Percentiles rank a stretch among this genome's conserved stretches.
Conservation (phyloP, 1,140 invertebrate species). For the Berghia stephanieae region DNA sequence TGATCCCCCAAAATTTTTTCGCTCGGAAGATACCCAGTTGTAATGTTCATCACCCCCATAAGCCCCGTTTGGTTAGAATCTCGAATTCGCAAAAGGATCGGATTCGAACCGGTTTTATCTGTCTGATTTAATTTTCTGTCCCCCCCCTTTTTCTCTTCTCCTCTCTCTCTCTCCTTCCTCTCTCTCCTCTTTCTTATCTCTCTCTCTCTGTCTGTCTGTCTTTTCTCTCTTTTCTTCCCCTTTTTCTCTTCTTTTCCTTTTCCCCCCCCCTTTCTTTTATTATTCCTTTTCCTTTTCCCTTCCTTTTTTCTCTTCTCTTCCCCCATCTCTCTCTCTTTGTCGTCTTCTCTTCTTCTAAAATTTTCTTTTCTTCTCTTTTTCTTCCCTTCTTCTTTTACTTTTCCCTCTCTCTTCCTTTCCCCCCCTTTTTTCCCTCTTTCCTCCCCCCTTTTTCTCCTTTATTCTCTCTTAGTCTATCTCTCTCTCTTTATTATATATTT, state of each 20-base stretch:
- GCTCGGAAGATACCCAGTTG: too few relatives aligned
- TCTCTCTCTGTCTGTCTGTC: conserved; percentile 9
- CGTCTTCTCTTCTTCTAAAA: neutral
- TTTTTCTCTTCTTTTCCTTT: neutral
- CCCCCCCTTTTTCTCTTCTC: neutral
- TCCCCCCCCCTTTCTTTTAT: neutral
- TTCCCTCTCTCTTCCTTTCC: neutral
- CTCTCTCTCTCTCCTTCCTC: neutral
- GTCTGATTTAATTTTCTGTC: neutral
- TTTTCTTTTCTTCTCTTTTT: conserved; percentile 17
- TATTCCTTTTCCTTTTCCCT: conserved; percentile 17
- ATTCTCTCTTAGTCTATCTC: neutral
- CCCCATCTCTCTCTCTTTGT: conserved; percentile 11
- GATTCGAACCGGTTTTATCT: too few relatives aligned
- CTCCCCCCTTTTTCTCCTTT: too few relatives aligned
- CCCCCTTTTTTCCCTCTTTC: neutral
- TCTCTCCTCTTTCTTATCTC: neutral
- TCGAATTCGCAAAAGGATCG: too few relatives aligned
- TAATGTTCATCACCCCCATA: too few relatives aligned
- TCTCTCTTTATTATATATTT: too few relatives aligned
- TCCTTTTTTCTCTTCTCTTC: conserved; percentile 21
- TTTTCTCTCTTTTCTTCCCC: neutral
- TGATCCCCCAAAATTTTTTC: too few relatives aligned
- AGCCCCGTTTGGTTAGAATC: too few relatives aligned
- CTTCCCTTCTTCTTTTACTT: neutral